Base-by-base conservation (phyloP, 2,797 vertebrate genomes). In the Melanotaenia boesemani region DNA sequence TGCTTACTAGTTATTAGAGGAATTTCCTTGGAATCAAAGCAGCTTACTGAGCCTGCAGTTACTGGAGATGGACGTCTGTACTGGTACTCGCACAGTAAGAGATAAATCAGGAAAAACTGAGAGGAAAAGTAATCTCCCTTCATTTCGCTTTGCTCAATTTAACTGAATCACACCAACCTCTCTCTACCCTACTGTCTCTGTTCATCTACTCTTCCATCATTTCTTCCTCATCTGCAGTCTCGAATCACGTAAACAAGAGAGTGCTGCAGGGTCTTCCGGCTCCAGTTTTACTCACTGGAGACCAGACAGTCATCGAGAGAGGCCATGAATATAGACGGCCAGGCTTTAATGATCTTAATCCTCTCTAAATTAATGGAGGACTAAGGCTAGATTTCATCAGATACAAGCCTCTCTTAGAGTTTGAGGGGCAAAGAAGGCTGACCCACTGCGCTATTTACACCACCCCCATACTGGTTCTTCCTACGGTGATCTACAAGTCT, bases 271-370 rank as follows among this genome's bases (percentile, higher is more conserved):
- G 63, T 88, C 86, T 74, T 70, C 32, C 37, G 46, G 78, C 79
- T 80, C 72, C 77, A 65, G 66, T 65, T 77, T 79, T 24, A 66
- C 67, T 86, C 88, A 57, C 67, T 34, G 30, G 60, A 65, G 80
- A 73, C 50, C 66, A 28, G 6, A 15, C 65, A 79, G 66, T 60
- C 60, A 78, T 73, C 4, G 9, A 68, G 59, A 76, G 62, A 81
- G 63, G 69, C 82, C 13, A 0, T 0, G 63, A 72, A 75, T 65
- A 0, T 1, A 63, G 75, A 77, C 59, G 11, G 78, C 77, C 66
- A 18, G 69, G 57, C 67, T 83, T 85, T 90, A 87, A 89, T 87
- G 80, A 90, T 81, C 86, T 79, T 89, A 90, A 91, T 93, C 86
- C 88, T 86, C 57, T 57, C 74, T 57, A 89, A 89, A 89, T 86